Evolutionary conservation across 2,113 vertebrate genomes (phyloP).

Genomic region (Zapornia atra): DNA sequence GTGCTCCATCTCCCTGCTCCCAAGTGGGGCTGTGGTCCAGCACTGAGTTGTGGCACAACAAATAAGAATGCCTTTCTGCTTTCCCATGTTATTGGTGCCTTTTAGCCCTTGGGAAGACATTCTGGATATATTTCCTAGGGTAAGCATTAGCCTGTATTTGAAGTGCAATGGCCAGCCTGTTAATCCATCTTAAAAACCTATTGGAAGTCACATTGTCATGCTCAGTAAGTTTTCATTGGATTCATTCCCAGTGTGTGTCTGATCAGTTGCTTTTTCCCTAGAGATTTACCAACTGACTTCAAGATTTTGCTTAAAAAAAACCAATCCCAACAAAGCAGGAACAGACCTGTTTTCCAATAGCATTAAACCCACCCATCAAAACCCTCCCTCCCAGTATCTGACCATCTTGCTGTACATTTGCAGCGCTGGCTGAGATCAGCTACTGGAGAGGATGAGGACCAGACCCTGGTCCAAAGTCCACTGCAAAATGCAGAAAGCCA

Average conservation of each 20-base stretch:
- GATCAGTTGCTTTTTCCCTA: not conserved
- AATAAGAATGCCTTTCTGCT: not conserved
- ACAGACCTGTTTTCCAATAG: slow-evolving; percentile 25
- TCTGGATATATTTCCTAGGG: not conserved
- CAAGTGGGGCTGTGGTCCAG: not conserved
- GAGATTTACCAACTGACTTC: not conserved
- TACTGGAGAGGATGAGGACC: not conserved
- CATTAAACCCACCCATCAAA: not conserved
- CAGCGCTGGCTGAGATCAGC: not conserved
- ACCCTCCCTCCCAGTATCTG: not conserved
- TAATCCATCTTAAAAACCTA: not conserved
- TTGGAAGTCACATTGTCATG: not conserved
- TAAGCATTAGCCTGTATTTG: not conserved
- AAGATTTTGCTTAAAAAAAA: not conserved
- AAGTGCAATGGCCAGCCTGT: not conserved
- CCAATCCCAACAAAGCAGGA: not conserved
- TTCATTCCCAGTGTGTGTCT: slow-evolving; percentile 18
- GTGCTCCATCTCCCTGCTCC: not conserved
- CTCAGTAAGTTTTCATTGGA: slow-evolving; percentile 8
- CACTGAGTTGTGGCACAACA: not conserved
- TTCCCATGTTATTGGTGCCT: not conserved
- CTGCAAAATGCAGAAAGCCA: not conserved
- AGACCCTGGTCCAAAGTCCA: not conserved
- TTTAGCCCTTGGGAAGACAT: not conserved
- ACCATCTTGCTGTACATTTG: not conserved